A percentile compares a stretch with the other conserved stretches of the same genome.
phyloP scores from a whole-genome alignment of 2,113 vertebrate genomes.

The Rhabdomys dilectus region DNA sequence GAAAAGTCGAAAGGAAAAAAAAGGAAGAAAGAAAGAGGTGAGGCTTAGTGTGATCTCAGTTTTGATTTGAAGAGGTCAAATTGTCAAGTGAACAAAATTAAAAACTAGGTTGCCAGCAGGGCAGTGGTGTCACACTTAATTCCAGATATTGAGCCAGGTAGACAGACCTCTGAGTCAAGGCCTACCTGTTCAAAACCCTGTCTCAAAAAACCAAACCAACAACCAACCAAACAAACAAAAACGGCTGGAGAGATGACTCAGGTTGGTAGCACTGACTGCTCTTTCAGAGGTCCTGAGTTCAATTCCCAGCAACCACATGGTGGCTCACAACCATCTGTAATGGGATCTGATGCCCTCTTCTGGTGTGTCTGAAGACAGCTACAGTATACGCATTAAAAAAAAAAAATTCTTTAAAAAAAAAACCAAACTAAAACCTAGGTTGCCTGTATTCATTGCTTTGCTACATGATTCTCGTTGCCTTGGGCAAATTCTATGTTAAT shows the following conservation, averaged over 20 bases:
- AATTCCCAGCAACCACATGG: too few species aligned
- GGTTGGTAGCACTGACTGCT: too few species aligned
- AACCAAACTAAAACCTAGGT: not conserved
- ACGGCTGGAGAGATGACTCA: too few species aligned
- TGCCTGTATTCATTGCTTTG: not conserved
- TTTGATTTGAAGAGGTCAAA: conserved; percentile 47
- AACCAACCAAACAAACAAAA: not conserved
- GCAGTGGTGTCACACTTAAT: not conserved
- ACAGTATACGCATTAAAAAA: too few species aligned
- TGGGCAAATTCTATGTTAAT: conserved; percentile 13
- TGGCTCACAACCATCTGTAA: too few species aligned
- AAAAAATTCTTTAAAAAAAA: too few species aligned
- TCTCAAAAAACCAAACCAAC: not conserved
- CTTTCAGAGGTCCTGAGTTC: too few species aligned
- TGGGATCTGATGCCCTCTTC: too few species aligned
- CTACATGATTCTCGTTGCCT: conserved; percentile 5
- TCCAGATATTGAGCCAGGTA: not conserved
- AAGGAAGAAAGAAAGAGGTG: not conserved
- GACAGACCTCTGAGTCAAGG: not conserved
- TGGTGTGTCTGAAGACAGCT: too few species aligned
- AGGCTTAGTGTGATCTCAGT: conserved; percentile 2
- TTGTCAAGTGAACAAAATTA: conserved; percentile 38
- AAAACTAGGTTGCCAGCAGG: conserved; percentile 13
- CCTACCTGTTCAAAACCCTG: not conserved
- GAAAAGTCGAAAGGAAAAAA: not conserved